A percentile compares a stretch with the other conserved stretches of the same genome.
Evolutionary conservation across 2,888 invertebrate genomes (phyloP).

Genomic region (Synergus itoensis): DNA sequence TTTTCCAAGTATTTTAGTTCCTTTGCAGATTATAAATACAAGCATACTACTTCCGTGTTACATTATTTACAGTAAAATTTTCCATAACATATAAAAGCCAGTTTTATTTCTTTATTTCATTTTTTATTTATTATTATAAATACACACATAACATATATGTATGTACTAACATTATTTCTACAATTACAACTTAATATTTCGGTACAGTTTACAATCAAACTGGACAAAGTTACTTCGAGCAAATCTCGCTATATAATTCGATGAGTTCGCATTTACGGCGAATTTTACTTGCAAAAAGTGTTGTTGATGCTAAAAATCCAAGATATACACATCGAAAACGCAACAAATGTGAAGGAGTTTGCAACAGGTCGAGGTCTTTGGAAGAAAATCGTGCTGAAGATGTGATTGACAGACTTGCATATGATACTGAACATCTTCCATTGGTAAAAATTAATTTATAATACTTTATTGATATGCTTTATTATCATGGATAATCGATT

Average conservation of each 20-base stretch:
- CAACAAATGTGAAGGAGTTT: slow-evolving; percentile 40
- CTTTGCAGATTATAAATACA: too few species aligned
- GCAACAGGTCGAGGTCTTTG: slow-evolving; percentile 23
- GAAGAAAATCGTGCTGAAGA: slow-evolving; percentile 58
- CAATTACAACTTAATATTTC: too few species aligned
- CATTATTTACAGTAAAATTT: too few species aligned
- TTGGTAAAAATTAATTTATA: slow-evolving; percentile 60
- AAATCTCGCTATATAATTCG: slow-evolving; percentile 70
- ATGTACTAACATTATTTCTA: too few species aligned
- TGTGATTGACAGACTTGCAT: slow-evolving; percentile 70
- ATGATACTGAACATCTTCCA: slow-evolving; percentile 71
- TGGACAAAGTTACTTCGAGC: slow-evolving; percentile 71
- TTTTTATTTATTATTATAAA: too few species aligned
- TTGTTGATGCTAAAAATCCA: slow-evolving; percentile 69
- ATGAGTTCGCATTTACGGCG: slow-evolving; percentile 73
- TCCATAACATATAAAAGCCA: too few species aligned
- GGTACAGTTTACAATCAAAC: slow-evolving; percentile 69
- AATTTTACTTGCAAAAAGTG: slow-evolving; percentile 70
- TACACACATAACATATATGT: too few species aligned
- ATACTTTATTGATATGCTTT: too few species aligned
- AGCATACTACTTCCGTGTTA: too few species aligned
- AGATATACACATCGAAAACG: slow-evolving; percentile 58
- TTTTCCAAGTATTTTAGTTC: too few species aligned
- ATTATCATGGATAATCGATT: too few species aligned
- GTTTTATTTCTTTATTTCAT: too few species aligned